Evolutionary conservation across 2,797 vertebrate species (phyloP), one percentile per base, ranked within the genome.

Genomic region (Ptychobarbus kaznakovi): DNA sequence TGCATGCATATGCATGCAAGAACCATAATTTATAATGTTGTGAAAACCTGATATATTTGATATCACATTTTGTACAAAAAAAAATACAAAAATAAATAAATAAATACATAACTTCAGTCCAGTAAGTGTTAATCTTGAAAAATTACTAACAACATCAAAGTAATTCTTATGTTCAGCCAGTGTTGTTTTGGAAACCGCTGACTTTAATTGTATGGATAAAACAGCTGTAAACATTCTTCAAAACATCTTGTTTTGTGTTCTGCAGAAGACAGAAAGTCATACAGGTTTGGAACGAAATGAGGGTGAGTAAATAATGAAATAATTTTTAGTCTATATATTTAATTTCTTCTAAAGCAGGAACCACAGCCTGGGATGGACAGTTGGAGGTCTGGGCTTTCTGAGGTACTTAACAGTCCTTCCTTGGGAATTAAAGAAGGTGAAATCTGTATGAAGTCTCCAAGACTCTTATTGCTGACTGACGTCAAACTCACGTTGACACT

Each of bases 401-500:
- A 70, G 18, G 63, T 84, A 74, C 51, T 40, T 88, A 49, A 44
- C 42, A 70, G 42, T 28, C 65, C 56, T 84, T 84, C 69, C 72
- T 85, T 87, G 58, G 32, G 42, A 58, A 68, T 8, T 12, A 35
- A 70, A 87, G 49, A 85, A 70, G 80, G 68, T 84, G 82, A 85
- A 85, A 84, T 28, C 56, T 78, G 56, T 6, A 77, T 77, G 13
- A 77, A 61, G 20, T 42, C 75, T 53, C 20, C 13, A 61, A 61
- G n/a, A 11, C 35, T 77, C 53, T 77, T 77, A 58, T 58, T 86
- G 80, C 42, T 68, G 82, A 75, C 20, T 86, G 82, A 84, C 79
- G 82, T 86, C 85, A 85, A 69, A 68, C 68, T 82, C 75, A 70
- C 42, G 2, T 56, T 84, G 58, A 51, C 87, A 42, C 38, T 85